Evolutionary conservation across 2,888 invertebrate genomes (phyloP).

Genomic region (Andrena minutula): DNA sequence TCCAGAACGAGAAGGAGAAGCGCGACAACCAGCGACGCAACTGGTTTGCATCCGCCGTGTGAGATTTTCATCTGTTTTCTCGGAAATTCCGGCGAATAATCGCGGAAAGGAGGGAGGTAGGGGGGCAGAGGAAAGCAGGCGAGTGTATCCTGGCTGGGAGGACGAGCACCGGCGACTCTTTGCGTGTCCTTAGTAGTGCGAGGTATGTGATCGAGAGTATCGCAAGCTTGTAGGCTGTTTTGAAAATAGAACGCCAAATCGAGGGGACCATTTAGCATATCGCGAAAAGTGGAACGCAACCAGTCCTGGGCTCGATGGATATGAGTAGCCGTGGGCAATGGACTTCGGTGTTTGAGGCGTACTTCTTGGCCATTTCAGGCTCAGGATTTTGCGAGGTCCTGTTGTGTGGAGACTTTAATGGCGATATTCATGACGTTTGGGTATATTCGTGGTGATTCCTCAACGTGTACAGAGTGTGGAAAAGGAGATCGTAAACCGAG

Average conservation of each 20-base stretch:
- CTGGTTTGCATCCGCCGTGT: constrained; percentile 80
- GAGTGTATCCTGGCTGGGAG: constrained; percentile 21
- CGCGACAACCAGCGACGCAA: constrained; percentile 63
- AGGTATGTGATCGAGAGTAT: neutral
- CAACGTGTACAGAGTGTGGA: too few species aligned
- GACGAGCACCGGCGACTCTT: constrained; percentile 23
- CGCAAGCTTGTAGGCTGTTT: neutral
- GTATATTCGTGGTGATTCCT: too few species aligned
- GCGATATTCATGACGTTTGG: too few species aligned
- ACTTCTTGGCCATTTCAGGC: neutral
- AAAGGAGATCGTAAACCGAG: too few species aligned
- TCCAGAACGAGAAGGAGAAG: constrained; percentile 30
- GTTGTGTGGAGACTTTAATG: neutral
- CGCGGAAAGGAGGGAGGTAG: constrained; percentile 6
- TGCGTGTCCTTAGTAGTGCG: constrained; percentile 32
- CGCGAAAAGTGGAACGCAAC: neutral
- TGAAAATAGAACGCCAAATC: constrained; percentile 10
- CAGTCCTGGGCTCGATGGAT: neutral
- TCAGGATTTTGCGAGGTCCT: neutral
- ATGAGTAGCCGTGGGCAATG: neutral
- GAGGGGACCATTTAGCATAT: neutral
- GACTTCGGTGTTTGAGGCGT: neutral
- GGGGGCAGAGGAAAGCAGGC: neutral
- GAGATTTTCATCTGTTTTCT: constrained; percentile 84
- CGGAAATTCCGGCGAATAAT: constrained; percentile 74